Conservation (phyloP, 2,113 vertebrate species). For the Urocynchramus pylzowi region DNA sequence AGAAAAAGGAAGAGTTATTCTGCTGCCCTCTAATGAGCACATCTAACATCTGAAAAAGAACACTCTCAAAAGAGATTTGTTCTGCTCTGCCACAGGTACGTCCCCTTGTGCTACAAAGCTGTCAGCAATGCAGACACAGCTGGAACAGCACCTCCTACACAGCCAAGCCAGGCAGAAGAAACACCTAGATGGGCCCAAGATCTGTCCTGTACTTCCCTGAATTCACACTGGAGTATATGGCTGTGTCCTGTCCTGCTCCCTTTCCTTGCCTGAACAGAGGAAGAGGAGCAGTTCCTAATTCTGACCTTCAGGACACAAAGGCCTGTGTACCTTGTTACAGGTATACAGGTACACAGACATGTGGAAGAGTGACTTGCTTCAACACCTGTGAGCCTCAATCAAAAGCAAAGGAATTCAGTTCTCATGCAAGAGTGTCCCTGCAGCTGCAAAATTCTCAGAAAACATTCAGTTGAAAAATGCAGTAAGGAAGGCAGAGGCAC, state of each 20-base stretch:
- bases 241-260: neutral
- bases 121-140: neutral
- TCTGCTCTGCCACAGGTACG: neutral
- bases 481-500: neutral
- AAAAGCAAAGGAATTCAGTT: neutral
- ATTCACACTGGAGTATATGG: neutral
- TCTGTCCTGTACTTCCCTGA: neutral
- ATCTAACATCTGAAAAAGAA: neutral
- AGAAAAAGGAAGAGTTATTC: constrained; percentile 42
- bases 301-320: neutral
- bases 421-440: neutral
- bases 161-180: neutral
- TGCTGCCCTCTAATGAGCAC: constrained; percentile 65
- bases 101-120: neutral
- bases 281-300: neutral
- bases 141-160: neutral
- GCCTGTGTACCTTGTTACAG: neutral
- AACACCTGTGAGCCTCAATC: neutral
- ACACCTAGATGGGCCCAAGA: neutral
- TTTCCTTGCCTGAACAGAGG: neutral
- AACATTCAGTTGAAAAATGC: neutral
- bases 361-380: neutral
- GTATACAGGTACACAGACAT: neutral
- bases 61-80: neutral
- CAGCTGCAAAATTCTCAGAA: neutral